Evolutionary conservation across 2,888 invertebrate species (phyloP).

Genomic region (Himalopsyche anomala): DNA sequence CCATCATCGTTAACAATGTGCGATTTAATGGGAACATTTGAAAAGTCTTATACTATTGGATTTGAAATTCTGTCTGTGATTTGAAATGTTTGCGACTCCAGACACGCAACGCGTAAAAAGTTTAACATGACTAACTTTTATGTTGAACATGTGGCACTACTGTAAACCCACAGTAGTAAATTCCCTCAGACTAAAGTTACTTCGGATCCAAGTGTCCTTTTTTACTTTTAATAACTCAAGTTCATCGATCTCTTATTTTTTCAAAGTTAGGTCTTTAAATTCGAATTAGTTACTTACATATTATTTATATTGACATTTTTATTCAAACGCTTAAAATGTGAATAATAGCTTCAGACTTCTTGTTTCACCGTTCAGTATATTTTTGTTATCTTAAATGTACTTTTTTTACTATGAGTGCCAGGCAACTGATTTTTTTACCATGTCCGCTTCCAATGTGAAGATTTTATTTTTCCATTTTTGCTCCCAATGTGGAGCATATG

Average conservation of each 20-base stretch:
- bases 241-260: not conserved
- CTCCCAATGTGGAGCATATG: too few relatives aligned
- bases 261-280: not conserved
- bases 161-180: slow-evolving; percentile 26
- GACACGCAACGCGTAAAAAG: slow-evolving; percentile 34
- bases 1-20: not conserved
- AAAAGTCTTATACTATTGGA: not conserved
- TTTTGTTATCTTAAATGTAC: too few relatives aligned
- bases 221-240: slow-evolving; percentile 13
- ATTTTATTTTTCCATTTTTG: too few relatives aligned
- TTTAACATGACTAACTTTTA: slow-evolving; percentile 18
- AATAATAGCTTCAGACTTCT: too few relatives aligned
- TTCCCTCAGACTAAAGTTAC: slow-evolving; percentile 25
- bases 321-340: too few relatives aligned
- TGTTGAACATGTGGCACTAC: slow-evolving; percentile 16
- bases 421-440: too few relatives aligned
- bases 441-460: too few relatives aligned
- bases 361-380: too few relatives aligned
- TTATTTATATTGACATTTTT: too few relatives aligned
- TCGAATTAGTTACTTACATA: too few relatives aligned
- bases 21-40: not conserved
- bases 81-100: not conserved
- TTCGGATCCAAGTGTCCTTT: slow-evolving; percentile 3
- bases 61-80: slow-evolving; percentile 12
- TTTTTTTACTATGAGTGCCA: too few relatives aligned